phyloP scores from a whole-genome alignment of 2,888 invertebrate genomes.

The Melieria picta region DNA sequence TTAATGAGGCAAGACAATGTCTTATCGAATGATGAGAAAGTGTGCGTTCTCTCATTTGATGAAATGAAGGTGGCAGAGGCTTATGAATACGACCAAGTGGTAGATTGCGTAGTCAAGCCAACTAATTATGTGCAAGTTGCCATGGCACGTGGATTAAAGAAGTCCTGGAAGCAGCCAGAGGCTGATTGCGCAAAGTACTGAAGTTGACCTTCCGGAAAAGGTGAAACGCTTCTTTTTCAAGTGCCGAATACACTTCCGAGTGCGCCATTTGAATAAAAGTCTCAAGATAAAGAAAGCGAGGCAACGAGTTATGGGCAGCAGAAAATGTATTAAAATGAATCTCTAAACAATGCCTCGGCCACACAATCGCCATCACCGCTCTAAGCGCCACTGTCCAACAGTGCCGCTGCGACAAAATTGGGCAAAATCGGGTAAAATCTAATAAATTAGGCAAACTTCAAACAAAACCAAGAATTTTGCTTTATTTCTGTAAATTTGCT shows the following conservation, averaged over 20 bases:
- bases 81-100: slow-evolving; percentile 24
- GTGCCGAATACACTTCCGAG: slow-evolving; percentile 1
- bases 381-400: too few relatives aligned
- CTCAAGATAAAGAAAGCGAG: neutral
- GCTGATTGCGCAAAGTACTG: too few relatives aligned
- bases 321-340: neutral
- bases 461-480: too few relatives aligned
- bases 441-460: too few relatives aligned
- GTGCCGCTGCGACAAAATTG: too few relatives aligned
- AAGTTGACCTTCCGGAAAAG: too few relatives aligned
- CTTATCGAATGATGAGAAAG: slow-evolving; percentile 17
- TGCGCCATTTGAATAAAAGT: neutral
- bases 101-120: slow-evolving; percentile 13
- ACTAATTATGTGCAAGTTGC: slow-evolving; percentile 34
- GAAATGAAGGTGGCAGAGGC: slow-evolving; percentile 36
- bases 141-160: slow-evolving; percentile 7
- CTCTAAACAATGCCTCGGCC: neutral
- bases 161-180: slow-evolving; percentile 38
- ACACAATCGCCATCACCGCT: too few relatives aligned
- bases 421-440: too few relatives aligned
- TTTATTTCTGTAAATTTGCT: too few relatives aligned
- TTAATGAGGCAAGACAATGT: neutral
- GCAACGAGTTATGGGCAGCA: slow-evolving; percentile 2
- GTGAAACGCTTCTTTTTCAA: neutral
- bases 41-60: slow-evolving; percentile 40